phyloP scores from a whole-genome alignment of 1,140 invertebrate genomes.

The Trichonephila clavata region DNA sequence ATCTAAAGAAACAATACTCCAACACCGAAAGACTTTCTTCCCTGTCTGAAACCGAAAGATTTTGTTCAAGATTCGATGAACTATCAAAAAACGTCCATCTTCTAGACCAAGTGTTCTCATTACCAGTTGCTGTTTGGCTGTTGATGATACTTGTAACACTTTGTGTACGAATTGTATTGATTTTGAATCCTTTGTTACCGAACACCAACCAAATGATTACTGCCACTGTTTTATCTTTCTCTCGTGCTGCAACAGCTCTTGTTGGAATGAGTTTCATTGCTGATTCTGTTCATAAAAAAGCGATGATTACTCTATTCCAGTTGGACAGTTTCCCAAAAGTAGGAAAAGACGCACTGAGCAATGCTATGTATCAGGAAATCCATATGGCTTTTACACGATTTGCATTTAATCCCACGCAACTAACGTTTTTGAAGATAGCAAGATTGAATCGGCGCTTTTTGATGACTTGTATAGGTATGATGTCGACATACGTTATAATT shows the following conservation, averaged over 20 bases:
- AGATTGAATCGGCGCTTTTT: slow-evolving; percentile 40
- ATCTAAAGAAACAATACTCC: slow-evolving; percentile 1
- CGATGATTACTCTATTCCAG: neutral
- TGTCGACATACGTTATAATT: slow-evolving; percentile 68
- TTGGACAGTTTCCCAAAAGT: neutral
- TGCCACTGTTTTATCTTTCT: neutral
- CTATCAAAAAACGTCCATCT: neutral
- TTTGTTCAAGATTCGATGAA: slow-evolving; percentile 14
- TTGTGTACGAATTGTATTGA: slow-evolving; percentile 58
- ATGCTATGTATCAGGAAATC: slow-evolving; percentile 4
- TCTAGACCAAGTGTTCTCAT: slow-evolving; percentile 39
- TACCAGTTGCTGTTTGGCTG: slow-evolving; percentile 48
- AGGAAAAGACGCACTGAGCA: neutral
- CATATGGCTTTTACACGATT: slow-evolving; percentile 27
- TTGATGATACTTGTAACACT: slow-evolving; percentile 61
- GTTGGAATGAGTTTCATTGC: slow-evolving; percentile 33
- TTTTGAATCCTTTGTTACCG: slow-evolving; percentile 37
- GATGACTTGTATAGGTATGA: slow-evolving; percentile 69
- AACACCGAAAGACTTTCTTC: neutral
- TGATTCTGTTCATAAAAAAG: slow-evolving; percentile 6
- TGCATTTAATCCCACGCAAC: slow-evolving; percentile 5
- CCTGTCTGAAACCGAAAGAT: neutral
- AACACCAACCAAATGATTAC: slow-evolving; percentile 55
- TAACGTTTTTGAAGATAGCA: slow-evolving; percentile 59
- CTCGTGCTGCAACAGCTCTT: slow-evolving; percentile 3